Evolutionary conservation across 2,797 vertebrate species (phyloP).

Genomic region (Amblyraja radiata): DNA sequence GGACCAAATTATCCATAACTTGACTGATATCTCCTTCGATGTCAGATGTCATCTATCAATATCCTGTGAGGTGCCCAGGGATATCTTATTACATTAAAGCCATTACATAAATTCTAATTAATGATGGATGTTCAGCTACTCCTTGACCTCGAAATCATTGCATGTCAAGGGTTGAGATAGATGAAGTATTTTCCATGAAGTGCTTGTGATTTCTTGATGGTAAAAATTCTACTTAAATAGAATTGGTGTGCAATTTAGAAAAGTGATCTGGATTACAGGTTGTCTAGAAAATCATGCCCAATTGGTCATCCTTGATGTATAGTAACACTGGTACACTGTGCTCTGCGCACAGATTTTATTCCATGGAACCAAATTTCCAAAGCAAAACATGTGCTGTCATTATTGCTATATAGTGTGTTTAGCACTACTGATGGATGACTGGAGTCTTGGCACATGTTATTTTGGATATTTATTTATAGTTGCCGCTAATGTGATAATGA

Average conservation of each 20-base stretch:
- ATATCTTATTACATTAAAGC: not conserved
- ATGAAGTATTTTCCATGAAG: not conserved
- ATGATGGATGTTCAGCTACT: not conserved
- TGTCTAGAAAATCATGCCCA: no score
- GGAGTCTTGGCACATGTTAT: not conserved
- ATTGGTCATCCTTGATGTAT: no score
- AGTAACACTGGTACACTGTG: no score
- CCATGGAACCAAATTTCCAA: no score
- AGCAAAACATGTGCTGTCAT: no score
- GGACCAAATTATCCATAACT: no score
- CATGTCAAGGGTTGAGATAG: not conserved
- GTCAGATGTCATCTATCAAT: no score
- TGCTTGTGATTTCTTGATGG: not conserved
- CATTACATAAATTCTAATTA: not conserved
- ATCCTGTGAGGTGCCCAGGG: no score
- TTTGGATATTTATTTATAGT: constrained; percentile 19
- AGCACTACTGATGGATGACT: no score
- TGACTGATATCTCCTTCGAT: no score
- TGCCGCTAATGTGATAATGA: constrained; percentile 8
- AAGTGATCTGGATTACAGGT: not conserved
- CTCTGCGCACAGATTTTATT: no score
- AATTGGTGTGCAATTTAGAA: not conserved
- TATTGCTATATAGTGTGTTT: no score
- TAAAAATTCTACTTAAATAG: not conserved
- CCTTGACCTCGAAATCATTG: not conserved